Percentiles rank a stretch among this genome's conserved stretches.
phyloP scores from a whole-genome alignment of 2,113 vertebrate species.

The Buteo buteo region DNA sequence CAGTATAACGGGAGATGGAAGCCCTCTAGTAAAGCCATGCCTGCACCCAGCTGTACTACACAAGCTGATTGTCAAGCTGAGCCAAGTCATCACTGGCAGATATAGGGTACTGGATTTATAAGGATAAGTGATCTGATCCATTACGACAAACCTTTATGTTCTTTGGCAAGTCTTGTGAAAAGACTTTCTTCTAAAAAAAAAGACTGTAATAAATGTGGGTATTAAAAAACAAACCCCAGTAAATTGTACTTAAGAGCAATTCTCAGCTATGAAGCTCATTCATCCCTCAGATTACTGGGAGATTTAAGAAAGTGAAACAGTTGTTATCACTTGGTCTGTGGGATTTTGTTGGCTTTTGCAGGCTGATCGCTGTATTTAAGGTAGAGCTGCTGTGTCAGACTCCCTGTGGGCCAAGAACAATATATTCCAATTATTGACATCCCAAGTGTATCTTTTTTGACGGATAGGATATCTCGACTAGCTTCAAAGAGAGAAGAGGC shows the following conservation, averaged over 20 bases:
- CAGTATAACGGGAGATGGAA: not conserved
- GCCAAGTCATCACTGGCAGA: constrained; percentile 33
- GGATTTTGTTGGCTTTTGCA: constrained; percentile 54
- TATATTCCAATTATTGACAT: not conserved
- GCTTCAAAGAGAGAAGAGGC: not conserved
- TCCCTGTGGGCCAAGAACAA: constrained; percentile 36
- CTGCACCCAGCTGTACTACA: not conserved
- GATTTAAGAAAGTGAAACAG: constrained; percentile 63
- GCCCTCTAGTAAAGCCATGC: not conserved
- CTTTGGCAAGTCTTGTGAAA: constrained; percentile 56
- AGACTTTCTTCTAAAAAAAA: not conserved
- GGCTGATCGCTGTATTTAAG: constrained; percentile 37
- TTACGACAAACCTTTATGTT: constrained; percentile 47
- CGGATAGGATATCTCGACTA: not conserved
- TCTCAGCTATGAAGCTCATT: constrained; percentile 34
- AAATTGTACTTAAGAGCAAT: constrained; percentile 21
- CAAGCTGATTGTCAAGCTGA: not conserved
- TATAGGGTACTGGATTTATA: constrained; percentile 16
- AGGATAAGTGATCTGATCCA: constrained; percentile 36
- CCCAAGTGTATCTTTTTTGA: not conserved
- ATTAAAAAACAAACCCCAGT: constrained; percentile 43
- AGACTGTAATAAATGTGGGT: not conserved
- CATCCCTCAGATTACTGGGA: constrained; percentile 60
- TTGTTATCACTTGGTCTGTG: constrained; percentile 61
- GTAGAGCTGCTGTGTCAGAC: constrained; percentile 49